Evolutionary conservation across 2,888 invertebrate genomes (phyloP).

Genomic region (Lissocephala sabroskyi): DNA sequence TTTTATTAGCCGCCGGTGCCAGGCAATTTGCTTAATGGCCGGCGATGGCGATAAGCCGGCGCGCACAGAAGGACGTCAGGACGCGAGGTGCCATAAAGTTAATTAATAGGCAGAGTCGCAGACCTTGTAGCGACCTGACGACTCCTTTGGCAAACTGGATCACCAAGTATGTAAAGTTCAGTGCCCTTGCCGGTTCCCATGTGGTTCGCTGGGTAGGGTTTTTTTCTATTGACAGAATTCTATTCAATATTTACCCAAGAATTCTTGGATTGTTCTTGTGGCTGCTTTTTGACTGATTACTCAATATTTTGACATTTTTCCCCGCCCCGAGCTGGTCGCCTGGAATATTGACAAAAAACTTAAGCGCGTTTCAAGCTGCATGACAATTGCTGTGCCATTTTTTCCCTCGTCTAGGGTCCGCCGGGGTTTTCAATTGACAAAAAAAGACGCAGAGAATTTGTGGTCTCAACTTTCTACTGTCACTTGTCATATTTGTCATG

Average conservation of each 20-base stretch:
- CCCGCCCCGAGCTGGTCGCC: too few relatives aligned
- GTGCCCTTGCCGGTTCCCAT: slow-evolving; percentile 9
- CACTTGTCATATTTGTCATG: slow-evolving; percentile 50
- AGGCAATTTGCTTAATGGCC: slow-evolving; percentile 10
- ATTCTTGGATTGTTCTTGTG: slow-evolving; percentile 40
- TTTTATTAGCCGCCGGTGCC: slow-evolving; percentile 8
- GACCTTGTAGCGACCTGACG: background rate
- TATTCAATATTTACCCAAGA: slow-evolving; percentile 51
- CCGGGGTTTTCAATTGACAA: too few relatives aligned
- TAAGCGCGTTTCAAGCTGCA: slow-evolving; percentile 56
- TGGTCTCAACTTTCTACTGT: slow-evolving; percentile 52
- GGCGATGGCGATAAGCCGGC: slow-evolving; percentile 9
- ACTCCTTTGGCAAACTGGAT: background rate
- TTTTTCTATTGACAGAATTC: slow-evolving; percentile 13
- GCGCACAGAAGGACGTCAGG: background rate
- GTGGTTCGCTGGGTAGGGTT: too few relatives aligned
- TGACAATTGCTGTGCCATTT: slow-evolving; percentile 65
- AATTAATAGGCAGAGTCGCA: slow-evolving; percentile 4
- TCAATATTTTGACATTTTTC: slow-evolving; percentile 61
- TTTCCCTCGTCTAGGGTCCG: slow-evolving; percentile 7
- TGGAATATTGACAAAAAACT: slow-evolving; percentile 58
- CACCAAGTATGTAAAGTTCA: slow-evolving; percentile 5
- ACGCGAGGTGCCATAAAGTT: slow-evolving; percentile 16
- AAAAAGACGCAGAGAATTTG: too few relatives aligned
- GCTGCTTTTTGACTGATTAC: slow-evolving; percentile 43